Base-by-base conservation (phyloP, 2,888 invertebrate genomes). In the Pyrocoelia pectoralis region DNA sequence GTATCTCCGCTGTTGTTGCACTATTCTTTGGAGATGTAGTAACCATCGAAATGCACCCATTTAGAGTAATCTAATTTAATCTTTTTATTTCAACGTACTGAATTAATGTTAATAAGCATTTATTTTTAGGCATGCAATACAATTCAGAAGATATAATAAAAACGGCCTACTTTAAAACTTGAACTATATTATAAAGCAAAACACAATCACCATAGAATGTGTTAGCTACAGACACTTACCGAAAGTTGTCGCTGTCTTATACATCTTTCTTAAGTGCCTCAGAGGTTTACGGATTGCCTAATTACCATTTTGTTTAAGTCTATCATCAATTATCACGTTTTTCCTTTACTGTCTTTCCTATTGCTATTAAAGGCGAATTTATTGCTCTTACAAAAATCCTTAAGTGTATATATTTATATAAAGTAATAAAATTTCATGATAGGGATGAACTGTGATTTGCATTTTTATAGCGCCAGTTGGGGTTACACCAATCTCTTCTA, bases 251-350 rank as follows among this genome's bases (percentile, higher is more conserved):
- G 15, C 41, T 15, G 15, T 43, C 14, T 43, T 43, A 15, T 43
- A 43, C 15, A 43, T 15, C 41, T 43, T 9, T 43, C 15, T 15
- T 4, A 43, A 15, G 41, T 43, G 13, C 41, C 15, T 43, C 15
- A 15, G 13, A 43, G 14, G 41, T 43, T 43, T 43, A 43, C 41
- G 15, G 13, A 43, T 43, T 13, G 15, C 41, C 41, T 43, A 43
- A 43, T 43, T 43, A 43, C 41, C 41, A 43, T 43, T 13, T 43
- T 43, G 41, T 43, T 43, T 43, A 43, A 43, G 15, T 43, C 41
- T 43, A 13, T 43, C 13, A 43, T 43, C 41, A 15, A 43, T 43
- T 43, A 43, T 43, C 41, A 13, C 10, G 41, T 43, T 43, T 43
- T 15, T 43, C 41, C 15, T 43, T 15, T 43, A 15, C 41, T 43